phyloP scores from a whole-genome alignment of 1,140 invertebrate species.

The Catajapyx aquilonaris region DNA sequence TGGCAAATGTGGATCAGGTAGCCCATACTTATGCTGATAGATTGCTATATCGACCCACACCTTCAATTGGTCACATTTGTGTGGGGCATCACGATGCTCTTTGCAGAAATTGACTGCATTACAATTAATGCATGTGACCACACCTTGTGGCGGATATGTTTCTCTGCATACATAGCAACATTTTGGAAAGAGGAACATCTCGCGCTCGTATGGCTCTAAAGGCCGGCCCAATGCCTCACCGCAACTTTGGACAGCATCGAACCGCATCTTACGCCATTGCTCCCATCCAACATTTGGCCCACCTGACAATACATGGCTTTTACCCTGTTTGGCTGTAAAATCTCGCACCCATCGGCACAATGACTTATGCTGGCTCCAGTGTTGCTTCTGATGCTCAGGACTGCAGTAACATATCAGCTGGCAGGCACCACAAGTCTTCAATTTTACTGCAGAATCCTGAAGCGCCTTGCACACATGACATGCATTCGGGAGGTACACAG shows the following conservation, averaged over 20 bases:
- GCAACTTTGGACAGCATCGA: conserved; percentile 33
- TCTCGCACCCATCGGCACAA: conserved; percentile 18
- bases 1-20: conserved; percentile 17
- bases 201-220: conserved; percentile 38
- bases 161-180: conserved; percentile 33
- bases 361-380: conserved; percentile 22
- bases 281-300: conserved; percentile 27
- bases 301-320: conserved; percentile 25
- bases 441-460: conserved; percentile 8
- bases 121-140: conserved; percentile 5
- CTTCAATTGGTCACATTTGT: conserved; percentile 17
- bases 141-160: too few species aligned
- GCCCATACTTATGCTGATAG: conserved; percentile 20
- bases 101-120: conserved; percentile 6
- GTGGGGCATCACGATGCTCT: background rate
- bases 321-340: conserved; percentile 13
- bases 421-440: conserved; percentile 22
- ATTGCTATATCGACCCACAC: conserved; percentile 17
- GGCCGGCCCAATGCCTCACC: conserved; percentile 30
- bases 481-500: conserved; percentile 13
- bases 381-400: conserved; percentile 21
- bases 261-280: conserved; percentile 32
- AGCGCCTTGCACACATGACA: conserved; percentile 22
- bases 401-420: conserved; percentile 30
- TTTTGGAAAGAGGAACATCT: conserved; percentile 39